Evolutionary conservation across 2,797 vertebrate species (phyloP), one percentile per base, ranked within the genome.

Genomic region (Microcaecilia unicolor): DNA sequence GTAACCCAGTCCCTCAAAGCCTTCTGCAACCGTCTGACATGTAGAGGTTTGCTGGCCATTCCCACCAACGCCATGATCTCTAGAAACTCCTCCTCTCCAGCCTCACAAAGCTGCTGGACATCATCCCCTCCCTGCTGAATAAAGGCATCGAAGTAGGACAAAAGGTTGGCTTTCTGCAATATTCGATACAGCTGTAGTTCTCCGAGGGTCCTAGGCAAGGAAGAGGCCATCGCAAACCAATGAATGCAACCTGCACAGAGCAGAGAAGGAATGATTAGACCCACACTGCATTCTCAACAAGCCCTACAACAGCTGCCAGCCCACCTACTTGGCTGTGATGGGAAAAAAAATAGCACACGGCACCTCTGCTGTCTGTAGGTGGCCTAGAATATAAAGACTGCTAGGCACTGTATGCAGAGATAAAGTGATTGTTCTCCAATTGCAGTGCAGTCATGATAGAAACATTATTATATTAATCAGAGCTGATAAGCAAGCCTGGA

Each of bases 21-120:
- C 69, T 98, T 98, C 84, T 98, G 95, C 22, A 98, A 80, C 45
- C 95, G 83, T 10, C 95, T 80, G 14, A 99, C 95, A 0, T 99
- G 95, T 48, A 99, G 87, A 0, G 95, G 95, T 58, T 99, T 99
- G 81, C 94, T 97, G 31, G 95, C 95, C 95, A 99, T 99, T 58
- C 95, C 95, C 6, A 99, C 95, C 0, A 99, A 86, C 1, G 94
- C 95, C 95, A 98, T 99, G 69, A 99, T 99, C 72, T 99, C 95
- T 60, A 99, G 78, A 62, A 99, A 99, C 58, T 99, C 95, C 42
- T 99, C 95, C 76, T 99, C 95, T 0, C 92, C 93, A 1, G 95
- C 95, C 66, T 99, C 94, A 15, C 95, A 99, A 28, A 99, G 90
- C 73, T 99, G 95, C 83, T 96, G 93, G 48, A 99, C 95, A 3